A percentile compares a stretch with the other conserved stretches of the same genome.
phyloP scores from a whole-genome alignment of 2,797 vertebrate genomes.

The Hipposideros larvatus region DNA sequence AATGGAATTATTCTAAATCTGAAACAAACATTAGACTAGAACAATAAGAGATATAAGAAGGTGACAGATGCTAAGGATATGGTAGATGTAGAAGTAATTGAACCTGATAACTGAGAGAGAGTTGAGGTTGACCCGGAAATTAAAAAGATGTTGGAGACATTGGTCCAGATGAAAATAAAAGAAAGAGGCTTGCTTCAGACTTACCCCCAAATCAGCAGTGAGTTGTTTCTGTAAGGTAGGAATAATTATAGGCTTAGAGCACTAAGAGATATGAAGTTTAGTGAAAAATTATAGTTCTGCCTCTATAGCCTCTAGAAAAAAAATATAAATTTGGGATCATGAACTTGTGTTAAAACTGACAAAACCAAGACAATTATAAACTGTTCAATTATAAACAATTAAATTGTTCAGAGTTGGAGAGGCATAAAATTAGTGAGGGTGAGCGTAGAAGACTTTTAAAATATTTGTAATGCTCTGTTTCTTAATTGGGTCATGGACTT shows the following conservation, averaged over 20 bases:
- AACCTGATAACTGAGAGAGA: background rate
- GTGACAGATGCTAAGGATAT: background rate
- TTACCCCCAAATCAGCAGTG: background rate
- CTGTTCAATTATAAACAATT: background rate
- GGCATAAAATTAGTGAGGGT: background rate
- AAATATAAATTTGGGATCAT: background rate
- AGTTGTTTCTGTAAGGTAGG: background rate
- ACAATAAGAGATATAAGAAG: background rate
- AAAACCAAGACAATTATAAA: background rate
- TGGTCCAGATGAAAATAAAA: background rate
- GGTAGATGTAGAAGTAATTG: background rate
- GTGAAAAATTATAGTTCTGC: background rate
- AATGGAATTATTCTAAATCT: background rate
- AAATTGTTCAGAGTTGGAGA: background rate
- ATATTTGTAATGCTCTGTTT: background rate
- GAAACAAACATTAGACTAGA: background rate
- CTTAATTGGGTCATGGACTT: background rate
- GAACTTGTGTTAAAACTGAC: background rate
- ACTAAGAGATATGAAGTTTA: background rate
- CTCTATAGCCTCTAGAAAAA: background rate
- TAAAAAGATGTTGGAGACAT: background rate
- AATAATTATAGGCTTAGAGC: background rate
- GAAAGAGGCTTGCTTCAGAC: background rate
- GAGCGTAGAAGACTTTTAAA: background rate
- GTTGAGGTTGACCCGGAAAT: background rate